phyloP scores from a whole-genome alignment of 2,113 vertebrate species.

The Gyps fulvus region DNA sequence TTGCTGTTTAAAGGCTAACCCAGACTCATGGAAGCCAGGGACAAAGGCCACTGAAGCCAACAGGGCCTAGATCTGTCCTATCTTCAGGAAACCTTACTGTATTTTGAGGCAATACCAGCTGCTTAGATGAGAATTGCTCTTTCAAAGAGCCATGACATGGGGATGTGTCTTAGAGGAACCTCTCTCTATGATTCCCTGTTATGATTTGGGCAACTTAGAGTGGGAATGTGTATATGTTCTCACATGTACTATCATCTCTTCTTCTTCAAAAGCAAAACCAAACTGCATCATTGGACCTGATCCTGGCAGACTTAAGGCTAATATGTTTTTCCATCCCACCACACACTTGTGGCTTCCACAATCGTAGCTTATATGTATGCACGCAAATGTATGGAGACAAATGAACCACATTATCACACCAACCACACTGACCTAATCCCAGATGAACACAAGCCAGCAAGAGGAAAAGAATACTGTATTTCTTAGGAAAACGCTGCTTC shows the following conservation, averaged over 20 bases:
- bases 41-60: not conserved
- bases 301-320: not conserved
- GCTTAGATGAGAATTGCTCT: not conserved
- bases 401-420: not conserved
- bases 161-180: not conserved
- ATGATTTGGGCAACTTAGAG: not conserved
- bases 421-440: not conserved
- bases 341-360: not conserved
- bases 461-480: slow-evolving; percentile 21
- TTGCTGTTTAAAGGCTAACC: not conserved
- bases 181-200: not conserved
- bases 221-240: not conserved
- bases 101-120: not conserved
- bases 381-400: not conserved
- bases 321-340: not conserved
- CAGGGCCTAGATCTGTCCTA: not conserved
- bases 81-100: not conserved
- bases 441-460: not conserved
- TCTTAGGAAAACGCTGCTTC: slow-evolving; percentile 49
- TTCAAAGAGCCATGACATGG: not conserved
- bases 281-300: not conserved
- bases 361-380: not conserved
- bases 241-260: not conserved
- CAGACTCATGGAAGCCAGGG: not conserved
- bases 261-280: not conserved